phyloP scores from a whole-genome alignment of 1,140 invertebrate species.

The Arctopsyche grandis region DNA sequence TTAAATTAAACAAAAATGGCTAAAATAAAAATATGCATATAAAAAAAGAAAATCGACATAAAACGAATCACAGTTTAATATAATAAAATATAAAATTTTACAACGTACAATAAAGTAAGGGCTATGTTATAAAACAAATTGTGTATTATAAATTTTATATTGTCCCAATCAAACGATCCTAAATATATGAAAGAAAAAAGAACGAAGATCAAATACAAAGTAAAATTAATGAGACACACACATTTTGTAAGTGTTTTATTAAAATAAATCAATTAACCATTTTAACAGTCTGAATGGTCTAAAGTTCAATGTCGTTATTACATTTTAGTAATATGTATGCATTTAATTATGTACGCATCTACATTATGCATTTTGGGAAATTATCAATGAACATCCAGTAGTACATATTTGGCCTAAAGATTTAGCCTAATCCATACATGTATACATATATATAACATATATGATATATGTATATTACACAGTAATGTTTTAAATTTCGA shows the following conservation, averaged over 20 bases:
- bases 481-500: constrained; percentile 32
- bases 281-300: not conserved
- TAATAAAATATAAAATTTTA: constrained; percentile 18
- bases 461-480: constrained; percentile 54
- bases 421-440: constrained; percentile 48
- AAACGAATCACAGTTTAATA: constrained; percentile 27
- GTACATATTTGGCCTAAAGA: constrained; percentile 54
- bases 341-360: constrained; percentile 17
- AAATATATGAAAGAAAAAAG: not conserved
- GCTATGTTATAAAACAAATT: constrained; percentile 4
- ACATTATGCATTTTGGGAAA: constrained; percentile 37
- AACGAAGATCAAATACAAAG: not conserved
- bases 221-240: not conserved
- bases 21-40: not conserved
- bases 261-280: not conserved
- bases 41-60: constrained; percentile 1
- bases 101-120: constrained; percentile 20
- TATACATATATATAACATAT: constrained; percentile 44
- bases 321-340: not conserved
- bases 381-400: constrained; percentile 49
- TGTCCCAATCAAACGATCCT: constrained; percentile 5
- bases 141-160: constrained; percentile 5
- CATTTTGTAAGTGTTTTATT: not conserved
- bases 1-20: not conserved
- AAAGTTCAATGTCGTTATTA: not conserved